Evolutionary conservation across 2,113 vertebrate species (phyloP).

Genomic region (Mobula hypostoma): DNA sequence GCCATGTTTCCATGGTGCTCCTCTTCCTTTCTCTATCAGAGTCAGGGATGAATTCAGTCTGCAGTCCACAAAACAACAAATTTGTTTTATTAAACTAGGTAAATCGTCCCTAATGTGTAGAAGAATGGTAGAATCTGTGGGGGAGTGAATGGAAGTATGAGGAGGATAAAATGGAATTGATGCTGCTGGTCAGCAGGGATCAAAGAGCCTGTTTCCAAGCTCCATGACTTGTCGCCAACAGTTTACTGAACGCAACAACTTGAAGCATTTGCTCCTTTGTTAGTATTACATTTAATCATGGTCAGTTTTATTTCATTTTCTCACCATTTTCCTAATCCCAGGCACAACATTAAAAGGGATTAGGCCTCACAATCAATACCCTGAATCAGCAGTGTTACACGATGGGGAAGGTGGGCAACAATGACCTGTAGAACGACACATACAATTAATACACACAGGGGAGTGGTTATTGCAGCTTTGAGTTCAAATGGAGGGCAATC

Average conservation of each 20-base stretch:
- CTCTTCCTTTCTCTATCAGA: conserved; percentile 45
- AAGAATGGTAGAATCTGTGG: too few relatives aligned
- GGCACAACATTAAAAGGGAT: background rate
- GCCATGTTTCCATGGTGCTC: conserved; percentile 51
- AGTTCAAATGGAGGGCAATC: background rate
- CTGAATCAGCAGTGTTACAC: background rate
- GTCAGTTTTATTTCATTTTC: background rate
- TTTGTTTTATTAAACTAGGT: background rate
- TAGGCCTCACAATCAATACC: background rate
- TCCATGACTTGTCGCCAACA: background rate
- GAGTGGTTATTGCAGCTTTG: too few relatives aligned
- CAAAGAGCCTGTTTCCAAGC: background rate
- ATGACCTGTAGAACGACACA: background rate
- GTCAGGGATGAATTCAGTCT: conserved; percentile 71
- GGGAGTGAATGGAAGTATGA: too few relatives aligned
- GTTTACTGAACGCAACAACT: too few relatives aligned
- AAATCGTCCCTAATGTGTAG: background rate
- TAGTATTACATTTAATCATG: background rate
- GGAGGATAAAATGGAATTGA: too few relatives aligned
- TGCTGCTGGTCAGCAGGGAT: background rate
- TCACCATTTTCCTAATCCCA: background rate
- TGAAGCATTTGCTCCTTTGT: background rate
- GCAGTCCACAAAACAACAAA: background rate
- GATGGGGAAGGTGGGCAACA: background rate
- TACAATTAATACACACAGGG: background rate